Evolutionary conservation across 2,888 invertebrate species (phyloP), one percentile per base, ranked within the genome.

Genomic region (Rotaria magnacalcarata): DNA sequence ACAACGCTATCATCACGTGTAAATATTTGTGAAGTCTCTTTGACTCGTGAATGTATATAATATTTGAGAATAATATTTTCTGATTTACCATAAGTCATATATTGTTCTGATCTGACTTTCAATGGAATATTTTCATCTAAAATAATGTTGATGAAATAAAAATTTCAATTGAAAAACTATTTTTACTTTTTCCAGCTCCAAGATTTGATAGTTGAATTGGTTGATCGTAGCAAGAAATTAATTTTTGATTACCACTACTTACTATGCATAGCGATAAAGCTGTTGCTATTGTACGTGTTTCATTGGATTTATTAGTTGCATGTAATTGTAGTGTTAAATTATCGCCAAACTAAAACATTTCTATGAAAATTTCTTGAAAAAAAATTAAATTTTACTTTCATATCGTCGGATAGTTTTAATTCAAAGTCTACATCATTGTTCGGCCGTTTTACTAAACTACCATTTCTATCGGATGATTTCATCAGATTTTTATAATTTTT

Each of bases 281-380:
- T 41, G 67, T 67, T 67, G 11, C 7, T 34, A 67, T 41, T 67
- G 84, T 84, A n/a, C 84, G 47, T 84, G 1, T 21, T 52, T 84
- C 84, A 47, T 84, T 21, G 24, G 84, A 84, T 84, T 84, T n/a
- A 47, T 84, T 84, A 52, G 41, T 10, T 47, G 19, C 84, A 43
- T 47, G 47, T 4, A 47, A 24, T 24, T n/a, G 27, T 50, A 84
- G 4, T 27, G 4, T 27, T 34, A 84, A 19, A 84, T 4, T 24
- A 16, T 84, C 84, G 24, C 84, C 84, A n/a, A 50, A 52, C 50
- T 52, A 27, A 1, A 50, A 34, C 19, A 6, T 27, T 14, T 16
- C 14, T 0, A 67, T 1, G 34, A 16, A 67, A 4, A 6, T 14
- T 10, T 10, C 10, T 58, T n/a, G 10, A 50, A 50, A 50, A 14